Conservation (phyloP, 2,797 vertebrate species). For the Coluber constrictor region DNA sequence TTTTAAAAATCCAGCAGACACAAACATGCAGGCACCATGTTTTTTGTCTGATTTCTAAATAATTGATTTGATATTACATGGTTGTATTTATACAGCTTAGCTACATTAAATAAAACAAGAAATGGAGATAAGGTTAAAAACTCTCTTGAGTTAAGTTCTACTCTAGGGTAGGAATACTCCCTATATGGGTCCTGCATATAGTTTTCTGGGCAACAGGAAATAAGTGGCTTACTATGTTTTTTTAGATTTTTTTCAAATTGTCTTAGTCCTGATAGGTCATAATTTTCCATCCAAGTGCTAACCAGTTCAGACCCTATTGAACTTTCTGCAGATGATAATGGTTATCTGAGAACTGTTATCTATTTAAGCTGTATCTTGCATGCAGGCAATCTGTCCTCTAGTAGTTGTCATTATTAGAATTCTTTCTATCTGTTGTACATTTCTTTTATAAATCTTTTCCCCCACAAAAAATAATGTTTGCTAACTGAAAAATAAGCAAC, state of each 20-base stretch:
- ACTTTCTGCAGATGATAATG: background rate
- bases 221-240: background rate
- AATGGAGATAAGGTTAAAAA: background rate
- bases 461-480: background rate
- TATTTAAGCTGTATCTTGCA: background rate
- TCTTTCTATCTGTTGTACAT: background rate
- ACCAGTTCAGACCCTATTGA: background rate
- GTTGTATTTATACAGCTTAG: background rate
- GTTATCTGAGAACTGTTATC: background rate
- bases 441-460: background rate
- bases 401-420: background rate
- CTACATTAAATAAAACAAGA: background rate
- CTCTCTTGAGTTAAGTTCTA: background rate
- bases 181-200: background rate
- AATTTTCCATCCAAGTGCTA: background rate
- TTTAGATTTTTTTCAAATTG: background rate
- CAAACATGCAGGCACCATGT: background rate
- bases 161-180: too few relatives aligned
- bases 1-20: background rate
- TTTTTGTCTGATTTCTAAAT: background rate
- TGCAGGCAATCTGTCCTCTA: background rate
- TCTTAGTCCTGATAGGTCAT: background rate
- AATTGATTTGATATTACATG: background rate
- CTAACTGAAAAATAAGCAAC: background rate
- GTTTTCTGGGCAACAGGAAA: background rate